Evolutionary conservation across 2,113 vertebrate genomes (phyloP), one percentile per base, ranked within the genome.

Genomic region (Pangasianodon gigas): DNA sequence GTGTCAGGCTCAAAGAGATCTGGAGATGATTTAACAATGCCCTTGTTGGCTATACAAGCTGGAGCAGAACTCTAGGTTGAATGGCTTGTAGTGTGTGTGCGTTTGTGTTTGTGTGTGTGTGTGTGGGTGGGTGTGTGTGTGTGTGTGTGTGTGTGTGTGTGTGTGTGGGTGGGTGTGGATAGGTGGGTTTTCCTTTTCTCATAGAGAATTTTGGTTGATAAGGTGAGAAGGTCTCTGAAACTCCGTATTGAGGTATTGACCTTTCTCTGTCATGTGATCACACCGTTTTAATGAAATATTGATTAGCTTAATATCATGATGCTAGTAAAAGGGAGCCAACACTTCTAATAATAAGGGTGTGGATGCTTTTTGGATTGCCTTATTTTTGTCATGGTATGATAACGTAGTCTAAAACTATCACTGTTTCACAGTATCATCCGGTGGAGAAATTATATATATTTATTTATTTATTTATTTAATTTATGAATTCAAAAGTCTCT

Each of bases 261-360:
- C 84, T 52, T 29, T 65, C 24, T 26, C 44, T 52, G 46, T 86
- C 88, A 44, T 80, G 88, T 60, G 88, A 89, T 54, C 71, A 44
- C 16, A 9, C 48, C 13, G 29, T 46, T 67, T 85, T 86, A 90
- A 90, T 90, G 89, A 85, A 62, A 56, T 81, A 86, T 81, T 80
- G 84, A 86, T 81, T 54, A 14, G 48, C 75, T 86, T 37, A 54
- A 79, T 85, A 46, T 52, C 11, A 52, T 51, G n/a, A 62, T 9
- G 13, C n/a, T 62, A 32, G 41, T 3, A 79, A 32, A 44, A 29
- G 48, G 29, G 1, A 52, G 13, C 32, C 24, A 62, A 7, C 44
- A 2, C 14, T 48, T 26, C 54, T 51, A 67, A 60, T 62, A 21
- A 8, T 10, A 44, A 10, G 54, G 7, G 11, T 9, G n/a, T 52